Conservation (phyloP, 2,113 vertebrate genomes). For the Rhagologus leucostigma region DNA sequence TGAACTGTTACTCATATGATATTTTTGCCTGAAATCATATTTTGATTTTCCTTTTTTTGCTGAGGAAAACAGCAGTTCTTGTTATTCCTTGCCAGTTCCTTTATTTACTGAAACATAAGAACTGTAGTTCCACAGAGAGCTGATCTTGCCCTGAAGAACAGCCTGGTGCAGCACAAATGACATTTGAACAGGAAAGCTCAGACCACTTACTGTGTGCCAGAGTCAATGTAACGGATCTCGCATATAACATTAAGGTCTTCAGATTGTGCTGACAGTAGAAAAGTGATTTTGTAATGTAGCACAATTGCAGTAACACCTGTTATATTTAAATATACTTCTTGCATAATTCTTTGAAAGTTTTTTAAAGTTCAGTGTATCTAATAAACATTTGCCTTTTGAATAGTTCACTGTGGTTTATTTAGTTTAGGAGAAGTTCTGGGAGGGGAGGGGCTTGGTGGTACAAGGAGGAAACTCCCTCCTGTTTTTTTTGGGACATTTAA, state of each 20-base stretch:
- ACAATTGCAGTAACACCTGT: slow-evolving; percentile 47
- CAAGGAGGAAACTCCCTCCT: not conserved
- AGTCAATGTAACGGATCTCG: not conserved
- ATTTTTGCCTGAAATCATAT: not conserved
- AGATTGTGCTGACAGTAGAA: slow-evolving; percentile 18
- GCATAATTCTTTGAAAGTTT: slow-evolving; percentile 60
- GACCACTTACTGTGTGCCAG: slow-evolving; percentile 5
- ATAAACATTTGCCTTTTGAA: slow-evolving; percentile 71
- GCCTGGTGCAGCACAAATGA: slow-evolving; percentile 8
- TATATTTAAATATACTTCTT: slow-evolving; percentile 69
- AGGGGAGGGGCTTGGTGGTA: not conserved
- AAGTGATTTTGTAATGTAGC: slow-evolving; percentile 47
- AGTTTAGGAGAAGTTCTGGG: not conserved
- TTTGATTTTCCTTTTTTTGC: slow-evolving; percentile 32
- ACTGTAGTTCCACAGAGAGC: not conserved
- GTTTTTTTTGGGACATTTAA: not conserved
- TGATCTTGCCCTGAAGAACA: slow-evolving; percentile 13
- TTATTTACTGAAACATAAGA: slow-evolving; percentile 8
- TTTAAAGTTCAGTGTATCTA: slow-evolving; percentile 68
- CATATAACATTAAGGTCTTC: slow-evolving; percentile 17
- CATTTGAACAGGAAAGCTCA: not conserved
- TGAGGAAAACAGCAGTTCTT: not conserved
- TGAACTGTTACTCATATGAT: not conserved
- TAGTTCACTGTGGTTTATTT: slow-evolving; percentile 47
- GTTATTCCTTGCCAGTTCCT: slow-evolving; percentile 32